Evolutionary conservation across 2,113 vertebrate species (phyloP).

Genomic region (Bos taurus): ARS-UCD2.0 NC_037328.1:25307501-25308000

Average conservation of each 20-base stretch:
- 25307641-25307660: background rate
- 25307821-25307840: background rate
- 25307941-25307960: background rate
- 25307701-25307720: background rate
- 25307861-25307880: background rate
- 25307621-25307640: background rate
- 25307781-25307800: background rate
- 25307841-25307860: background rate
- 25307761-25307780: background rate
- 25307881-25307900: accelerated
- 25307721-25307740: background rate
- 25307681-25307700: background rate
- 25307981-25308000: background rate
- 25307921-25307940: background rate
- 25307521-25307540: background rate
- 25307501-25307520: background rate
- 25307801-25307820: background rate
- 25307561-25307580: background rate
- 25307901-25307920: background rate
- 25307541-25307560: background rate
- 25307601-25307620: background rate
- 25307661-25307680: background rate
- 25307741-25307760: background rate
- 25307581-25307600: background rate
- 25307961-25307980: background rate